A percentile compares a stretch with the other conserved stretches of the same genome.
Evolutionary conservation across 2,888 invertebrate species (phyloP).

Genomic region (Tetramorium bicarinatum): DNA sequence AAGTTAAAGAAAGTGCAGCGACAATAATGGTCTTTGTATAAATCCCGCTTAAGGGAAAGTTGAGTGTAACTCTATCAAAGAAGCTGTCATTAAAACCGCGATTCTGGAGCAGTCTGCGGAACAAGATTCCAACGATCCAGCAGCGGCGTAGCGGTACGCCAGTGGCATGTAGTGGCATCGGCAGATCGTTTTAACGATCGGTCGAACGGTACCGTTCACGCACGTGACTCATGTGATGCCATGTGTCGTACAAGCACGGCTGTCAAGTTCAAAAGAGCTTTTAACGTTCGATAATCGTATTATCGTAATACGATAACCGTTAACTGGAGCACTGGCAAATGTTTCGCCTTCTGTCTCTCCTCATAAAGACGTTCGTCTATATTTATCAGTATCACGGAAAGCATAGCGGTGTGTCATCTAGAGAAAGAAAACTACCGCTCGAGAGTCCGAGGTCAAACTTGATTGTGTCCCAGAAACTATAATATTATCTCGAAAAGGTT

Average conservation of each 20-base stretch:
- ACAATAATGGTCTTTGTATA: neutral
- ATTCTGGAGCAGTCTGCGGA: neutral
- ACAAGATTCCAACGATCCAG: neutral
- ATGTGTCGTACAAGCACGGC: neutral
- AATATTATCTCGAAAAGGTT: neutral
- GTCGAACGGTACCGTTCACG: constrained; percentile 46
- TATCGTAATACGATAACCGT: constrained; percentile 38
- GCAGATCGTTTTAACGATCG: constrained; percentile 4
- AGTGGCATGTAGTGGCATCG: neutral
- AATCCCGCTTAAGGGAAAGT: neutral
- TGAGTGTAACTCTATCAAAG: neutral
- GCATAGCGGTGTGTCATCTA: neutral
- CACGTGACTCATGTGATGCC: constrained; percentile 6
- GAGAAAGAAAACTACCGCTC: neutral
- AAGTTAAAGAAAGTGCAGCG: neutral
- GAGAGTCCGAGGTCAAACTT: neutral
- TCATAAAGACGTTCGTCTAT: neutral
- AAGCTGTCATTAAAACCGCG: constrained; percentile 18
- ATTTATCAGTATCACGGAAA: constrained; percentile 21
- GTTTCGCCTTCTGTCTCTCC: constrained; percentile 5
- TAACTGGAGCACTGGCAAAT: constrained; percentile 30
- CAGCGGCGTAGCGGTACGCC: neutral
- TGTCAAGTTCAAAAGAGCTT: constrained; percentile 54
- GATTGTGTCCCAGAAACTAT: neutral
- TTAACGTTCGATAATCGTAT: constrained; percentile 43